phyloP scores from a whole-genome alignment of 2,113 vertebrate genomes.

The Paracanthobrama guichenoti region DNA sequence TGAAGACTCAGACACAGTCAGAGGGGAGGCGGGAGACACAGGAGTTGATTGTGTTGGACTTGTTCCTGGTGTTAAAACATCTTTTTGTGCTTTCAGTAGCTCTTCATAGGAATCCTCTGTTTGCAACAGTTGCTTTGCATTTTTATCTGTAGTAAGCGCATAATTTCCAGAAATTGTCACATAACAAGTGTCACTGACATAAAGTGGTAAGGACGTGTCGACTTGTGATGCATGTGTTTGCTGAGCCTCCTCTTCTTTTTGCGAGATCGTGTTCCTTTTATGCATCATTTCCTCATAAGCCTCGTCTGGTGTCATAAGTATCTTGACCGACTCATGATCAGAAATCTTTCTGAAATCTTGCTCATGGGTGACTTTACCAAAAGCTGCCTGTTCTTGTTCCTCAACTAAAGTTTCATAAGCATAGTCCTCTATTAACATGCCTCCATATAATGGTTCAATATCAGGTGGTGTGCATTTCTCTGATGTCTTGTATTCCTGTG shows the following conservation, averaged over 20 bases:
- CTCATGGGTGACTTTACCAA: constrained; percentile 68
- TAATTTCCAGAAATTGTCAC: constrained; percentile 83
- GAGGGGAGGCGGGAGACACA: constrained; percentile 52
- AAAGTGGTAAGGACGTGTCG: constrained; percentile 75
- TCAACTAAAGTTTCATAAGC: constrained; percentile 95
- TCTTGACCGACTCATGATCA: constrained; percentile 75
- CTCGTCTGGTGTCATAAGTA: constrained; percentile 80
- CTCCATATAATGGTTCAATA: constrained; percentile 93
- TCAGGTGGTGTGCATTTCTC: constrained; percentile 86
- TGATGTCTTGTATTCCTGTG: constrained; percentile 78
- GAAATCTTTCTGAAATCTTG: constrained; percentile 73
- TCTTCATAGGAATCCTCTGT: constrained; percentile 80
- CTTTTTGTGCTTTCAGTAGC: constrained; percentile 80
- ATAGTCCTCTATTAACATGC: constrained; percentile 97
- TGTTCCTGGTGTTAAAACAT: constrained; percentile 72
- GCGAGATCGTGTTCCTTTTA: constrained; percentile 78
- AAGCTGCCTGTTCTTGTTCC: constrained; percentile 76
- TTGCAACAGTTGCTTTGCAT: constrained; percentile 73
- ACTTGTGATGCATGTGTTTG: constrained; percentile 74
- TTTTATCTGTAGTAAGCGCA: constrained; percentile 66
- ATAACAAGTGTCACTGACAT: constrained; percentile 81
- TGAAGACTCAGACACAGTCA: constrained; percentile 66
- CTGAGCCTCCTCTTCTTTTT: constrained; percentile 83
- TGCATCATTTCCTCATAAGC: constrained; percentile 86
- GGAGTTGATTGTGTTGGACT: constrained; percentile 73